Base-by-base conservation (phyloP, 2,113 vertebrate genomes). In the Xenus cinereus region DNA sequence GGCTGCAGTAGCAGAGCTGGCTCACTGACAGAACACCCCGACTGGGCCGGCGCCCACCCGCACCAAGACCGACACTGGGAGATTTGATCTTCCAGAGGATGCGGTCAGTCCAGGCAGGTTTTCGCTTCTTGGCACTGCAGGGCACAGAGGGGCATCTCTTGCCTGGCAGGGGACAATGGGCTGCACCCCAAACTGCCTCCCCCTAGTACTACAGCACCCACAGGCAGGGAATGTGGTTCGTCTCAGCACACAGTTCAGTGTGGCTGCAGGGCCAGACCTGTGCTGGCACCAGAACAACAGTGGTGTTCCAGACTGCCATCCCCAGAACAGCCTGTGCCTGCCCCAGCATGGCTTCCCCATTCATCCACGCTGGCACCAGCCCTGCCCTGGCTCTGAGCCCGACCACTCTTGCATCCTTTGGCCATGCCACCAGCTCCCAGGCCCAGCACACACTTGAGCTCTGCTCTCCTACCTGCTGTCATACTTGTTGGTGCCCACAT, bases 81-180 rank as follows among this genome's bases (percentile, higher is more conserved):
- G 98, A 87, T 74, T 99, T 99, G 66, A 99, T 98, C 96, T 99
- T 99, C 99, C 99, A 99, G 54, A 99, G 98, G 95, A 99, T 99
- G 8, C 99, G 99, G 92, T 99, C 99, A 0, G 99, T 99, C 99
- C 99, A 99, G 37, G 99, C 99, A 21, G 99, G 99, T 96, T 99
- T 99, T 84, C 99, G 98, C 93, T 99, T 99, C 97, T 99, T 99
- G 51, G 99, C 97, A 59, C 99, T 99, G 93, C 85, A 24, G 75
- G 76, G 87, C 68, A 95, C 78, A 87, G 84, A 93, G 48, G 50
- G 28, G 82, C 84, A 82, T 90, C 89, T 81, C 74, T 92, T 50
- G 69, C 76, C 69, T 77, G 63, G 90, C 84, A 82, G 75, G 21
- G 54, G n/a, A 57, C 67, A 93, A 56, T 14, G 32, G 77, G 80